Percentiles rank a stretch among this genome's conserved stretches.
Conservation (phyloP, 2,113 vertebrate genomes). For the Phaethon lepturus region DNA sequence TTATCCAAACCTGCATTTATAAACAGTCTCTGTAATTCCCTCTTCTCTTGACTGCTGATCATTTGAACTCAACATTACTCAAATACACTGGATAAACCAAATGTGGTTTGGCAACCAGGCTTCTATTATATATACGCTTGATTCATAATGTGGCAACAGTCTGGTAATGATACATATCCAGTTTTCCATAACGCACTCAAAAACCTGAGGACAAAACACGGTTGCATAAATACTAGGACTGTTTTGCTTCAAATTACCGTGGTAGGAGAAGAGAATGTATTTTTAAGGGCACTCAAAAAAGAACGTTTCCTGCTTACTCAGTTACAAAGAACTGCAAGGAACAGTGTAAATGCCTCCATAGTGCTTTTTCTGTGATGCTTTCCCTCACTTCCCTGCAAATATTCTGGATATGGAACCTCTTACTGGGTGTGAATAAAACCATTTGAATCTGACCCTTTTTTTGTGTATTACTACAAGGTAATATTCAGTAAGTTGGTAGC, state of each 20-base stretch:
- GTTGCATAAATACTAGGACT: not conserved
- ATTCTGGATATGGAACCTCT: not conserved
- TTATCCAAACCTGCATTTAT: constrained; percentile 5
- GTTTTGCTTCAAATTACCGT: constrained; percentile 24
- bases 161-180: not conserved
- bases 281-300: not conserved
- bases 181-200: not conserved
- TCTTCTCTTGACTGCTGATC: constrained; percentile 6
- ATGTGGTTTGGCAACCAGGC: constrained; percentile 23
- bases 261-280: not conserved
- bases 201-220: not conserved
- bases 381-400: not conserved
- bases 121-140: constrained; percentile 9
- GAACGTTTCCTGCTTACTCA: not conserved
- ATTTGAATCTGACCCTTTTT: not conserved
- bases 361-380: not conserved
- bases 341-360: not conserved
- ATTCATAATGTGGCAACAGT: constrained; percentile 6
- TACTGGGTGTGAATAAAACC: not conserved
- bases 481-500: not conserved
- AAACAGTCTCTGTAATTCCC: constrained; percentile 6
- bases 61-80: not conserved
- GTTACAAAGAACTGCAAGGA: not conserved
- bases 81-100: not conserved
- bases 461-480: not conserved